Percentiles rank a stretch among this genome's conserved stretches.
Conservation (phyloP, 1,140 invertebrate genomes). For the Muscidifurax raptorellus region DNA sequence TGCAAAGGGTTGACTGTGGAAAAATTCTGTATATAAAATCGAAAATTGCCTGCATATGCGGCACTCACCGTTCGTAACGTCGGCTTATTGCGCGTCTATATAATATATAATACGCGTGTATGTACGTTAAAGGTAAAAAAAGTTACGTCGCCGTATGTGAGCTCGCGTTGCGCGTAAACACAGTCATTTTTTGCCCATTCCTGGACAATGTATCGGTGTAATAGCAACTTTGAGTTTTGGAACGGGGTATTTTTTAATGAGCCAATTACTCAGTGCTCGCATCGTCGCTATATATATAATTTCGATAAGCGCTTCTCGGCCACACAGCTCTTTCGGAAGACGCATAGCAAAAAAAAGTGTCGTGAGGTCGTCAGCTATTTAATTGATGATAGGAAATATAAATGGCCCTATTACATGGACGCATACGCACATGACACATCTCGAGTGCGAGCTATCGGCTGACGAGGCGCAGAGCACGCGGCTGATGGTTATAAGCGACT, state of each 20-base stretch:
- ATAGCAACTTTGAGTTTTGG: not conserved
- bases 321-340: no score
- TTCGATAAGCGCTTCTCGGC: not conserved
- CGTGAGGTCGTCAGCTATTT: not conserved
- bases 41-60: not conserved
- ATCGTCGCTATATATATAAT: not conserved
- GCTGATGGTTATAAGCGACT: constrained; percentile 3
- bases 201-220: not conserved
- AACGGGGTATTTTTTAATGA: not conserved
- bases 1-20: no score
- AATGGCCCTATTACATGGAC: not conserved
- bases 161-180: not conserved
- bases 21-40: not conserved
- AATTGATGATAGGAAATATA: not conserved
- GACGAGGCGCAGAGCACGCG: not conserved
- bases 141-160: not conserved
- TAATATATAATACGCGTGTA: no score
- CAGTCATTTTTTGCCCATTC: not conserved
- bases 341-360: not conserved
- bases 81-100: not conserved
- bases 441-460: no score
- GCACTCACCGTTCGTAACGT: not conserved
- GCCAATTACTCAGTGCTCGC: not conserved
- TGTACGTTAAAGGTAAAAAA: constrained; percentile 7
- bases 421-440: no score